phyloP scores from a whole-genome alignment of 2,113 vertebrate species.

The Larimichthys crocea region DNA sequence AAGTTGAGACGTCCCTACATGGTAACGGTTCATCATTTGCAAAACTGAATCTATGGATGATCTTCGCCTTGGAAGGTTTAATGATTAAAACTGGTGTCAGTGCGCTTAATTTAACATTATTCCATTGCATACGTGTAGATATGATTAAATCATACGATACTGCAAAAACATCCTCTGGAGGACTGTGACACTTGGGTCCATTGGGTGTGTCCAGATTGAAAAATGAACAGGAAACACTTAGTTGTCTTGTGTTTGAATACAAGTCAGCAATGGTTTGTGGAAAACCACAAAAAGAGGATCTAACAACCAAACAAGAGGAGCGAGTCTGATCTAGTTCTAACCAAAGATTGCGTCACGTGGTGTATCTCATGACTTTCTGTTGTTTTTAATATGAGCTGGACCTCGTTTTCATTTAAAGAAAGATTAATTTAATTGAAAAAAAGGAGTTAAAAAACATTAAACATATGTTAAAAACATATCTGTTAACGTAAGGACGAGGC shows the following conservation, averaged over 20 bases:
- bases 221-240: constrained; percentile 32
- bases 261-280: constrained; percentile 37
- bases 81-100: not conserved
- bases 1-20: not conserved
- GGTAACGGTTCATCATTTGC: not conserved
- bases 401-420: not conserved
- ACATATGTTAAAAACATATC: no score
- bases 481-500: not conserved
- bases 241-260: constrained; percentile 25
- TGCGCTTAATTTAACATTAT: not conserved
- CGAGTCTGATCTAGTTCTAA: constrained; percentile 10
- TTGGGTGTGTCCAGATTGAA: constrained; percentile 42
- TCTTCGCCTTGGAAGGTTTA: not conserved
- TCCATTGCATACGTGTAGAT: not conserved
- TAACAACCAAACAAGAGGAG: constrained; percentile 25
- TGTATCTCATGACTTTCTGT: not conserved
- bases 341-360: not conserved
- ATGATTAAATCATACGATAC: not conserved
- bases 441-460: no score
- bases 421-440: no score
- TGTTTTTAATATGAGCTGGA: not conserved
- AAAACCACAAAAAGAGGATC: constrained; percentile 67
- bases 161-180: not conserved
- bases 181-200: constrained; percentile 1
- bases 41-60: not conserved